phyloP scores from a whole-genome alignment of 2,113 vertebrate genomes.

The Rhea americana region DNA sequence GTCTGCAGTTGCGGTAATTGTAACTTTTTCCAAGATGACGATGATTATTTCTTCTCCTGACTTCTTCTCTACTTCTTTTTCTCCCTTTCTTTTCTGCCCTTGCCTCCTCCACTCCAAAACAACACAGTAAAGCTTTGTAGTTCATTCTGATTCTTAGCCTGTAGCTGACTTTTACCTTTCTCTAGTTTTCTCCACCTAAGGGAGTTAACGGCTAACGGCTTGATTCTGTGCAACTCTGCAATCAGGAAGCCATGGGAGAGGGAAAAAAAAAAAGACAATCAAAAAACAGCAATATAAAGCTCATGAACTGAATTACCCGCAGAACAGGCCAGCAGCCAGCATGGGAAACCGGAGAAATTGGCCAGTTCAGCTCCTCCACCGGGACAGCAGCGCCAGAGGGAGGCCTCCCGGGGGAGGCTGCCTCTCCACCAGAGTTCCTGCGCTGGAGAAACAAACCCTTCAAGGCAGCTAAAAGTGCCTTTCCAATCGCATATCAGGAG shows the following conservation, averaged over 20 bases:
- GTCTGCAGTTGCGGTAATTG: not conserved
- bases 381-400: not conserved
- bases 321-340: slow-evolving; percentile 41
- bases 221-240: not conserved
- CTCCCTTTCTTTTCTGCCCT: not conserved
- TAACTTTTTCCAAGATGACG: not conserved
- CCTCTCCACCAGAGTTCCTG: not conserved
- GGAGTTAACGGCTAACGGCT: not conserved
- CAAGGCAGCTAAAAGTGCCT: not conserved
- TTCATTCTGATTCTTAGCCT: not conserved
- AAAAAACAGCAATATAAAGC: not conserved
- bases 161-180: slow-evolving; percentile 18
- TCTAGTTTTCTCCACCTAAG: not conserved
- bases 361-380: not conserved
- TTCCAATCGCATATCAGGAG: not conserved
- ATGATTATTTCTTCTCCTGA: not conserved
- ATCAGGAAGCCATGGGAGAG: not conserved
- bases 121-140: not conserved
- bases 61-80: not conserved
- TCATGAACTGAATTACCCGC: slow-evolving; percentile 11
- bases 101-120: too few species aligned
- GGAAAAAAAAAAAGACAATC: not conserved
- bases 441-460: not conserved
- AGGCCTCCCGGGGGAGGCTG: not conserved
- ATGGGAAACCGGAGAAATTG: slow-evolving; percentile 31